Conservation (phyloP, 53 echinoderm and acorn worm species). For the Patiria pectinifera region DNA sequence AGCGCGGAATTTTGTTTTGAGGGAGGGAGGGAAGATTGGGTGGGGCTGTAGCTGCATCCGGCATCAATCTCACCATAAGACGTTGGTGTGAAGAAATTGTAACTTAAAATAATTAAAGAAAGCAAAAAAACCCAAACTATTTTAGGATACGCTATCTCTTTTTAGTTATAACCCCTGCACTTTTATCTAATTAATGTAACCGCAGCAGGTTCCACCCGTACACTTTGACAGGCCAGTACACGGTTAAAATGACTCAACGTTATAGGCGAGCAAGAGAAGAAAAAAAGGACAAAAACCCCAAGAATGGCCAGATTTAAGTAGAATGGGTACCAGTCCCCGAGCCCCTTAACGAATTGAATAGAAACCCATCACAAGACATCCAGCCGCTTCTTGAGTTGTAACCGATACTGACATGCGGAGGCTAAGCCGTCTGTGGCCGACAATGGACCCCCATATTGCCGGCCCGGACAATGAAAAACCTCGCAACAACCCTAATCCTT, state of each 20-base stretch:
- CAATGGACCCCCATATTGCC: conserved; percentile 14
- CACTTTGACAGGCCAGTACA: neutral
- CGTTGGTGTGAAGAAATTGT: too few relatives aligned
- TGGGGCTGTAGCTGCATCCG: too few relatives aligned
- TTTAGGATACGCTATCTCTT: neutral
- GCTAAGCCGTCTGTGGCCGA: conserved; percentile 27
- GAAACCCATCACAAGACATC: conserved; percentile 34
- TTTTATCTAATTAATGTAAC: neutral
- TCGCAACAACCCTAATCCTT: conserved; percentile 19
- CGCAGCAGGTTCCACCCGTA: neutral
- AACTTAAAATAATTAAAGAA: too few relatives aligned
- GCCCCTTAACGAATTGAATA: neutral
- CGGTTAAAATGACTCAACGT: neutral
- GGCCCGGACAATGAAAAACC: neutral
- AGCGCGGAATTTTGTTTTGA: too few relatives aligned
- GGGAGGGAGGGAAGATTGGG: too few relatives aligned
- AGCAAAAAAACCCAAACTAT: neutral
- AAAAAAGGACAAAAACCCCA: neutral
- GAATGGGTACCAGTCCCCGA: conserved; percentile 16
- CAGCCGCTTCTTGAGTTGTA: conserved; percentile 47
- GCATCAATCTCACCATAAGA: too few relatives aligned
- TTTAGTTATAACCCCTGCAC: neutral
- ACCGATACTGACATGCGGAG: conserved; percentile 51
- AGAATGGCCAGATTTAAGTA: neutral
- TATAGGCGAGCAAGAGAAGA: neutral